phyloP scores from a whole-genome alignment of 2,888 invertebrate species.

The Notodonta dromedarius region DNA sequence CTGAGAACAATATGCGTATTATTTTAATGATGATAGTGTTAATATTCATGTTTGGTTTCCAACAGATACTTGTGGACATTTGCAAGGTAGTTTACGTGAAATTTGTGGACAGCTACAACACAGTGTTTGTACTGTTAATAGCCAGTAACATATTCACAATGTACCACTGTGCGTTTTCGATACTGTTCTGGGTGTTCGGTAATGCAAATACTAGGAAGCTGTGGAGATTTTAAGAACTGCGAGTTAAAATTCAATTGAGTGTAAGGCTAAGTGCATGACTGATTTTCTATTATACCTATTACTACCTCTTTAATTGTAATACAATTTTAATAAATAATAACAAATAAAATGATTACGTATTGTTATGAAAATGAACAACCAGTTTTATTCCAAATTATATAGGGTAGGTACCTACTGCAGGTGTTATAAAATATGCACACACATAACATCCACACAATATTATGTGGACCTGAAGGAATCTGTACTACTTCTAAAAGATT shows the following conservation, averaged over 20 bases:
- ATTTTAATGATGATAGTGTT: slow-evolving; percentile 61
- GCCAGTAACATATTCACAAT: slow-evolving; percentile 51
- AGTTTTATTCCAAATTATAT: neutral
- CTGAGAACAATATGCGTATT: slow-evolving; percentile 52
- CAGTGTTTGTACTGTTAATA: slow-evolving; percentile 27
- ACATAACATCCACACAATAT: too few species aligned
- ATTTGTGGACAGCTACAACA: slow-evolving; percentile 20
- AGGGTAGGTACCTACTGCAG: too few species aligned
- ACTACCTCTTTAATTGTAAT: too few species aligned
- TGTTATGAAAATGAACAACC: too few species aligned
- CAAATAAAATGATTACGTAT: too few species aligned
- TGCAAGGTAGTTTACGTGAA: slow-evolving; percentile 53
- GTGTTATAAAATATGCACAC: too few species aligned
- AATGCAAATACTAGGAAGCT: slow-evolving; percentile 64
- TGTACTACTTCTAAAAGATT: too few species aligned
- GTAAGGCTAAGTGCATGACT: slow-evolving; percentile 20
- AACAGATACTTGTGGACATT: slow-evolving; percentile 61
- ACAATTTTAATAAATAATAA: too few species aligned
- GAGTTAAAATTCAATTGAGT: slow-evolving; percentile 17
- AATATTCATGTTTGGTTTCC: slow-evolving; percentile 67
- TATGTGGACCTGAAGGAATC: too few species aligned
- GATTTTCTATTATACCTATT: too few species aligned
- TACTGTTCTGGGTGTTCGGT: slow-evolving; percentile 72
- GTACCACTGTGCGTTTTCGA: slow-evolving; percentile 67
- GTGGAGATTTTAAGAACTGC: slow-evolving; percentile 49